Conservation (phyloP, 2,888 invertebrate genomes). For the Patella depressa region DNA sequence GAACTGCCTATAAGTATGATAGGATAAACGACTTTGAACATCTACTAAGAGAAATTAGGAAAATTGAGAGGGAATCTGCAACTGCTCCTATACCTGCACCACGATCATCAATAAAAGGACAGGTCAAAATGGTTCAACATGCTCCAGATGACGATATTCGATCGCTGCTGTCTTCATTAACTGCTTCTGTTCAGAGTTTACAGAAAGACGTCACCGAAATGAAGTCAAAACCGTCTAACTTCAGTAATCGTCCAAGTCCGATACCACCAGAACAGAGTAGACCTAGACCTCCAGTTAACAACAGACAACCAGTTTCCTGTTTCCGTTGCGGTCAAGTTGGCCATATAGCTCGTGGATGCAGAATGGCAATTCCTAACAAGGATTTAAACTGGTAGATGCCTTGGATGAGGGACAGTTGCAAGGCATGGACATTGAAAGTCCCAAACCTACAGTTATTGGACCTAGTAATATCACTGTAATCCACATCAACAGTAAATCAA, state of each 20-base stretch:
- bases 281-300: neutral
- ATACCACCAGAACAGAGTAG: neutral
- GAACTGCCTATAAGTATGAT: neutral
- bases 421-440: neutral
- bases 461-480: neutral
- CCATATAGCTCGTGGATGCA: neutral
- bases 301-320: neutral
- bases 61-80: neutral
- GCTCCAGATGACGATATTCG: neutral
- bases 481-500: neutral
- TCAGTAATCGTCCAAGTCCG: neutral
- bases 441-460: neutral
- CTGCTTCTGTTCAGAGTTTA: neutral
- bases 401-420: neutral
- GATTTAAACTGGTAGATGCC: neutral
- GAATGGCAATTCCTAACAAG: neutral
- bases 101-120: neutral
- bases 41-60: neutral
- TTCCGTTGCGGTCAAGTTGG: conserved; percentile 2
- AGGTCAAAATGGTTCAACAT: neutral
- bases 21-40: neutral
- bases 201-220: neutral
- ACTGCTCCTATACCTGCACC: neutral
- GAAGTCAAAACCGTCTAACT: neutral
- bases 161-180: neutral